Evolutionary conservation across 2,113 vertebrate genomes (phyloP).

Genomic region (Mola mola): DNA sequence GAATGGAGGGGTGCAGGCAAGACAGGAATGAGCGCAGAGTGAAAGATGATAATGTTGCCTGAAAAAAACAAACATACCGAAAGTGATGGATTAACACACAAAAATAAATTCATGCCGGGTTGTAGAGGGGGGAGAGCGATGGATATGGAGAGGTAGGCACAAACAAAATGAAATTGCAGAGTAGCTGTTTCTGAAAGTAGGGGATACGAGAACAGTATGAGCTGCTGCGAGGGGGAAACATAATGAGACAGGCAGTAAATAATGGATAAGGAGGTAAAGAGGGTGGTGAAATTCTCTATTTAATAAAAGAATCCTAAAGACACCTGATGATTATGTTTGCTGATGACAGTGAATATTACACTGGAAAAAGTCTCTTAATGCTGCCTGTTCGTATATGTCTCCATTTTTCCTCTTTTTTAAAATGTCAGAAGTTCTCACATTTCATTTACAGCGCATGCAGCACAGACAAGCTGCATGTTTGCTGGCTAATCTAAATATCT

Average conservation of each 20-base stretch:
- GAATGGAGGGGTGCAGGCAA: not conserved
- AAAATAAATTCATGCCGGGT: constrained; percentile 24
- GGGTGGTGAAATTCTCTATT: constrained; percentile 1
- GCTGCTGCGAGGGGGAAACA: not conserved
- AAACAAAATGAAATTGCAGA: constrained; percentile 47
- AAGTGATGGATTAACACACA: constrained; percentile 37
- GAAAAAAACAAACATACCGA: not conserved
- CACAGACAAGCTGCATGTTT: not conserved
- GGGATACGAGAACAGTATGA: constrained; percentile 21
- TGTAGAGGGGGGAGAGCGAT: not conserved
- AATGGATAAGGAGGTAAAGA: constrained; percentile 1
- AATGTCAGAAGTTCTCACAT: too few species aligned
- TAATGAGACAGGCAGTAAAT: constrained; percentile 38
- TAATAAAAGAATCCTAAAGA: not conserved
- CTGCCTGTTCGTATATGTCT: too few species aligned
- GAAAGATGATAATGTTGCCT: not conserved
- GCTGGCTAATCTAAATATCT: too few species aligned
- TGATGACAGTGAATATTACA: not conserved
- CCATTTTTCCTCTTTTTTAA: too few species aligned
- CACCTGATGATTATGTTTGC: not conserved
- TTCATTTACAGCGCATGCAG: not conserved
- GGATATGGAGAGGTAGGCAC: constrained; percentile 19
- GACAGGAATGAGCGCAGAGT: not conserved
- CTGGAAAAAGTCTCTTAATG: too few species aligned
- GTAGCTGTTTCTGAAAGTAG: constrained; percentile 31